Base-by-base conservation (phyloP, 1,140 invertebrate species). In the Zaprionus africanus region DNA sequence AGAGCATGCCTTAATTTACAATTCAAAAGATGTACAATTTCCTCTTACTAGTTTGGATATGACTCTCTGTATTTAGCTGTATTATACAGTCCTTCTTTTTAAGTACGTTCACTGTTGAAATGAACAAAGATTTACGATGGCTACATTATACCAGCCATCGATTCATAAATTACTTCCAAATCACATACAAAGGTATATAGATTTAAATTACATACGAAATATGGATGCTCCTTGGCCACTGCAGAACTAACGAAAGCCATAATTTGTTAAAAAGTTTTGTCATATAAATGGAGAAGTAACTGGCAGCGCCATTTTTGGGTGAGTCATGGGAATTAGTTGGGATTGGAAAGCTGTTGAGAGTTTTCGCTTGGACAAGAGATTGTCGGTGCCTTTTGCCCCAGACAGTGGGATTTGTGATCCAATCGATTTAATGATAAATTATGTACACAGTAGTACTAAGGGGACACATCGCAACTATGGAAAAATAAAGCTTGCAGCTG, bases 381-480 rank as follows among this genome's bases (percentile, higher is more conserved):
- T 51, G 24, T 34, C 38, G 9, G 38, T 17, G n/a, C 26, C 17
- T 34, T 31, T 57, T 36, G 28, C 72, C 79, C 62, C 79, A 65
- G 78, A 78, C 41, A 46, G 41, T 17, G n/a, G 41, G 41, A 46
- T 46, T 46, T 46, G 41, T 46, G 41, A 46, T 63, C 65, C 69
- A 68, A 88, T 87, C 85, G 84, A 87, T 87, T 90, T 81, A 84
- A 58, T 87, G 84, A 90, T 84, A 88, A 84, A 87, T 87, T 87
- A 88, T 87, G 84, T 90, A 84, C 72, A 53, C 53, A 64, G 81
- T 54, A 80, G 56, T 54, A 46, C 31, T 26, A 19, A 24, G 22
- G 5, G 31, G 22, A 49, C n/a, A 28, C 34, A 19, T 38, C 15
- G 19, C 5, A 58, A 15, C 24, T 46, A 41, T 51, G 26, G 38